Evolutionary conservation across 1,140 invertebrate genomes (phyloP).

Genomic region (Listronotus bonariensis): DNA sequence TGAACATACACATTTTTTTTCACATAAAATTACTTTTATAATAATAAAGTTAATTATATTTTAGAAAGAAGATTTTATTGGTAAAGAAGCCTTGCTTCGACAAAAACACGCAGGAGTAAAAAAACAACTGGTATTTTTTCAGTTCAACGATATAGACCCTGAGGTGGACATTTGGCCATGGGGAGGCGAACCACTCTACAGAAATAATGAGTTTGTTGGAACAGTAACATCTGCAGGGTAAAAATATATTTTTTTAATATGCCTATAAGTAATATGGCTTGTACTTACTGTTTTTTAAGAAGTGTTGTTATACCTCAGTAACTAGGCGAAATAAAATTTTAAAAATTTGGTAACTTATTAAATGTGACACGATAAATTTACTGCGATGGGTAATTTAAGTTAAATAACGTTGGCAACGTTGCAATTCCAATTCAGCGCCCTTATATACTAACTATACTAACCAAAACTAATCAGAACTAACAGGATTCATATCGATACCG

Average conservation of each 20-base stretch:
- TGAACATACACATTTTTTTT: too few species aligned
- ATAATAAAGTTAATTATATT: conserved; percentile 2
- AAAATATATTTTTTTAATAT: conserved; percentile 10
- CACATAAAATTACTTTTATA: not conserved
- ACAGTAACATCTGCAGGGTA: conserved; percentile 78
- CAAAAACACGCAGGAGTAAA: conserved; percentile 73
- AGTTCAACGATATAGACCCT: conserved; percentile 73
- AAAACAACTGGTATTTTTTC: conserved; percentile 72
- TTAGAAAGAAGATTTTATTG: conserved; percentile 72
- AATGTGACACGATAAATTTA: too few species aligned
- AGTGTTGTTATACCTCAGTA: not conserved
- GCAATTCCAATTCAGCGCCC: too few species aligned
- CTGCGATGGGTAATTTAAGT: too few species aligned
- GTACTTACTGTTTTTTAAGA: not conserved
- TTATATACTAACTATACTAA: too few species aligned
- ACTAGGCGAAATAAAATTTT: too few species aligned
- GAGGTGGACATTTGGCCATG: conserved; percentile 79
- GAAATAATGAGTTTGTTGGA: conserved; percentile 72
- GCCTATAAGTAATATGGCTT: not conserved
- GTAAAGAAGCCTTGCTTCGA: conserved; percentile 69
- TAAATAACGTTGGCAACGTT: too few species aligned
- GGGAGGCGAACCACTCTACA: conserved; percentile 80
- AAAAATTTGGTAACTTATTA: too few species aligned
- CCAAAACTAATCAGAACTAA: too few species aligned
- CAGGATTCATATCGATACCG: too few species aligned